These are phyloP conservation scores for Abramis brama DNA, from an alignment of 2,113 vertebrate genomes.

Conservation along the genomic window DNA sequence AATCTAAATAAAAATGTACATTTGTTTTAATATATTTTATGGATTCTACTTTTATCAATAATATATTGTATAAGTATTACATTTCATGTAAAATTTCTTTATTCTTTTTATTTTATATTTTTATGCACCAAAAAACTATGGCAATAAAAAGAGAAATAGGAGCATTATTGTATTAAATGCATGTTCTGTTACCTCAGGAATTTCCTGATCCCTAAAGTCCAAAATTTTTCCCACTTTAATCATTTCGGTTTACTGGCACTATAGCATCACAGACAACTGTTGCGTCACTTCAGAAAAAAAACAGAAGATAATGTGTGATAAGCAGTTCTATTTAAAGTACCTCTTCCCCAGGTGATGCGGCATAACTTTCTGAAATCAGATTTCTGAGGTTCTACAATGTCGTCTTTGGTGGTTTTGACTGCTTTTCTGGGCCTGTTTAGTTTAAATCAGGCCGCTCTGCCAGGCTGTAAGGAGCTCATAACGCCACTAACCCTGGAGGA, in stretches of 20 bases:
- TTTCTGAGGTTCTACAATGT: neutral
- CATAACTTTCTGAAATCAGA: neutral
- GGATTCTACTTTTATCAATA: neutral
- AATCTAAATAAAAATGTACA: neutral
- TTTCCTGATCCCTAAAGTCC: neutral
- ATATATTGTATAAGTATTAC: neutral
- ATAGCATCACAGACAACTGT: neutral
- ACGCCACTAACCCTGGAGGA: slow-evolving; percentile 6
- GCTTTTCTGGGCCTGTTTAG: slow-evolving; percentile 23
- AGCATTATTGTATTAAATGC: no score
- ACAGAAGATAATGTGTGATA: neutral
- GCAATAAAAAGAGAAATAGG: neutral
- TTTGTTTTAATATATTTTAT: neutral
- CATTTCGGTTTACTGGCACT: neutral
- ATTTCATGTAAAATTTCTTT: neutral
- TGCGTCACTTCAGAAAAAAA: slow-evolving; percentile 30
- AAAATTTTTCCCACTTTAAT: neutral
- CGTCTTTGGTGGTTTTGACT: neutral
- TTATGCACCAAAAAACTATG: neutral
- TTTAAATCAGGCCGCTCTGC: neutral
- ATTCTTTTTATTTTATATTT: neutral
- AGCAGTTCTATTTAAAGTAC: neutral
- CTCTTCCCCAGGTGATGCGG: neutral
- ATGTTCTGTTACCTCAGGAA: neutral
- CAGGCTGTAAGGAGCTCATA: slow-evolving; percentile 27